Evolutionary conservation across 2,797 vertebrate species (phyloP).

Genomic region (Echiichthys vipera): DNA sequence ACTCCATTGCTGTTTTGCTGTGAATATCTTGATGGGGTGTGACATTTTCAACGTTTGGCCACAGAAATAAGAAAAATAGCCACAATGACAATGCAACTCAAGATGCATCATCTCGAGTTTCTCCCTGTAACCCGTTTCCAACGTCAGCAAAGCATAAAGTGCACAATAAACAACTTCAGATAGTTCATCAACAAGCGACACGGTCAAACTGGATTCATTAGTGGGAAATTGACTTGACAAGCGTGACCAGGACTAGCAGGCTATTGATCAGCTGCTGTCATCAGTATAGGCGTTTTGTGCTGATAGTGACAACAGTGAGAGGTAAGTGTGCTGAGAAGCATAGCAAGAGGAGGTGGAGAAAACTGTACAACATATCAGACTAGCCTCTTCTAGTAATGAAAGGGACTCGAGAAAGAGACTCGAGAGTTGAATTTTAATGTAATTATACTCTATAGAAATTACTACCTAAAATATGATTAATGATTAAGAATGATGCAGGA

Average conservation of each 20-base stretch:
- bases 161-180: constrained; percentile 48
- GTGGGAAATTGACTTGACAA: constrained; percentile 70
- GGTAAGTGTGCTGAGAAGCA: neutral
- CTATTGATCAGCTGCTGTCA: constrained; percentile 73
- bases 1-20: neutral
- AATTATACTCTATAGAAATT: neutral
- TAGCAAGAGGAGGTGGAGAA: neutral
- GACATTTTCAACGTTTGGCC: constrained; percentile 22
- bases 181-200: constrained; percentile 61
- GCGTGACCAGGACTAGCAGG: constrained; percentile 57
- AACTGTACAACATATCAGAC: neutral
- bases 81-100: constrained; percentile 7
- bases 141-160: constrained; percentile 28
- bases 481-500: neutral
- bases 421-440: neutral
- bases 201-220: constrained; percentile 69
- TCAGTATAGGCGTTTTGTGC: constrained; percentile 69
- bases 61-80: constrained; percentile 11
- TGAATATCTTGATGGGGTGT: constrained; percentile 33
- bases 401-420: neutral
- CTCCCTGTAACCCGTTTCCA: neutral
- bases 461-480: neutral
- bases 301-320: constrained; percentile 34
- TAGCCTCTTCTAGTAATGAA: neutral
- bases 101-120: constrained; percentile 30